A percentile compares a stretch with the other conserved stretches of the same genome.
phyloP scores from a whole-genome alignment of 2,113 vertebrate genomes.

The Tupaia chinensis region DNA sequence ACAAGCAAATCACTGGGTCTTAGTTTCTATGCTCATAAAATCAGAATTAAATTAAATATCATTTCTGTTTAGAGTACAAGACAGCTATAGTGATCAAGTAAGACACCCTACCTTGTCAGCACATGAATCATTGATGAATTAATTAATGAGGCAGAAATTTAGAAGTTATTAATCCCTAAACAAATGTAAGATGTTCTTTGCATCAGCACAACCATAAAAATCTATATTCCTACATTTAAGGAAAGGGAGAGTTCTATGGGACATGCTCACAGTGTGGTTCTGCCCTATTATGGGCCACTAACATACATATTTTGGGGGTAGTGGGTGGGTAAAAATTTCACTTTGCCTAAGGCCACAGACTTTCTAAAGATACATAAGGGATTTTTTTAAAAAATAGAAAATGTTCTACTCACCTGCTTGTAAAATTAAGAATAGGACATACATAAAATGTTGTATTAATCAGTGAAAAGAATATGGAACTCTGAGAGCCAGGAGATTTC shows the following conservation, averaged over 20 bases:
- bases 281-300: not conserved
- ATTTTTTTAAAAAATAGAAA: conserved; percentile 11
- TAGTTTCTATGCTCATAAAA: not conserved
- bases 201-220: not conserved
- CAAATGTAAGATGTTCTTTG: not conserved
- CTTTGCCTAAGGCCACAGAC: not conserved
- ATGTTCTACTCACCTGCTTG: conserved; percentile 7
- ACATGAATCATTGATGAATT: not conserved
- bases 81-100: not conserved
- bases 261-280: not conserved
- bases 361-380: not conserved
- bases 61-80: not conserved
- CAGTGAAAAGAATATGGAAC: not conserved
- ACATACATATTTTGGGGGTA: not conserved
- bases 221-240: not conserved
- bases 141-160: not conserved
- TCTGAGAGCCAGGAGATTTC: not conserved
- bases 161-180: conserved; percentile 28
- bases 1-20: not conserved
- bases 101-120: not conserved
- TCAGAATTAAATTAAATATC: conserved; percentile 42
- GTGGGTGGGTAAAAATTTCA: not conserved
- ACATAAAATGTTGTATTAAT: not conserved
- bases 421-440: conserved; percentile 52
- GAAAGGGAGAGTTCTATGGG: not conserved